Evolutionary conservation across 2,113 vertebrate species (phyloP).

Genomic region (Prietella phreatophila): DNA sequence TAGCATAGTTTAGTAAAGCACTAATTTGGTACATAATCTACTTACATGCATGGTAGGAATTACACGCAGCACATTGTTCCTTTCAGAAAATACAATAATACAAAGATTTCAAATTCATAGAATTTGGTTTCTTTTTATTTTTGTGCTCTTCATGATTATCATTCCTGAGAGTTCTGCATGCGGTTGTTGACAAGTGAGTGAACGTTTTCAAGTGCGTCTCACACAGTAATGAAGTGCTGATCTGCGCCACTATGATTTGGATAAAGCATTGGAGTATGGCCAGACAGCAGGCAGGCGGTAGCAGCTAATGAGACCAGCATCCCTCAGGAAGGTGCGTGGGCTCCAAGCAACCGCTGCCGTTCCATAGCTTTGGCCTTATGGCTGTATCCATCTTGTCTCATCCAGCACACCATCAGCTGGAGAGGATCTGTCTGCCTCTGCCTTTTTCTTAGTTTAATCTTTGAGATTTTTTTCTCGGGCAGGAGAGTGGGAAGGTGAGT

Average conservation of each 20-base stretch:
- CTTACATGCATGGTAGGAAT: not conserved
- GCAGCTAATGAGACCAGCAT: constrained; percentile 66
- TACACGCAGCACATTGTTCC: not conserved
- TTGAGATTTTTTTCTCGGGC: not conserved
- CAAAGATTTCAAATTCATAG: not conserved
- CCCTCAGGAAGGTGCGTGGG: constrained; percentile 56
- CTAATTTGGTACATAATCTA: constrained; percentile 9
- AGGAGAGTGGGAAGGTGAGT: constrained; percentile 4
- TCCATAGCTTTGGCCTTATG: constrained; percentile 32
- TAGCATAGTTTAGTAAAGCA: not conserved
- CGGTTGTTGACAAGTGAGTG: not conserved
- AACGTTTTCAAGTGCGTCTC: constrained; percentile 33
- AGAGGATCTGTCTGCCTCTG: constrained; percentile 3
- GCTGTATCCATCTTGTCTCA: constrained; percentile 5
- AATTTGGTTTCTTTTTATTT: not conserved
- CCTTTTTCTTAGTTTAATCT: not conserved
- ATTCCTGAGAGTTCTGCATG: constrained; percentile 16
- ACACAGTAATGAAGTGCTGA: constrained; percentile 46
- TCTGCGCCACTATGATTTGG: constrained; percentile 47
- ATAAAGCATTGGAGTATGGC: constrained; percentile 50
- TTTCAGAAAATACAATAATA: not conserved
- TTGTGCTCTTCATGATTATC: not conserved
- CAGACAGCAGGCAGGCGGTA: constrained; percentile 41
- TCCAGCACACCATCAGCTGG: constrained; percentile 10
- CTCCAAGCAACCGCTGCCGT: constrained; percentile 43